Conservation (phyloP, 2,797 vertebrate genomes). For the Ctenopoma kingsleyae region DNA sequence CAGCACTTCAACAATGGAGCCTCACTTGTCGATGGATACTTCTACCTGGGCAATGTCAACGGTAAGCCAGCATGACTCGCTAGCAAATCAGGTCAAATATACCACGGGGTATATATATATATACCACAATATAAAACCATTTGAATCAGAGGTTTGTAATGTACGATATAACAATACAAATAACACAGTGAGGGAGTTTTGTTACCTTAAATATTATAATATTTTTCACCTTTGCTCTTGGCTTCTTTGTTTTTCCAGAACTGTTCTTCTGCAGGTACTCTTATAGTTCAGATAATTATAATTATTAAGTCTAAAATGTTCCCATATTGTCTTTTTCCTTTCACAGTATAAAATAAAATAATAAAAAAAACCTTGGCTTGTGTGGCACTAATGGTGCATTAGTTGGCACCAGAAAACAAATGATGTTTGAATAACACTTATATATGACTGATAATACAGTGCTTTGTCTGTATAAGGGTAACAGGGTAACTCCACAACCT, state of each 20-base stretch:
- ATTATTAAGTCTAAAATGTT: constrained; percentile 21
- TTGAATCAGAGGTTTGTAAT: background rate
- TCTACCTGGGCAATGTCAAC: constrained; percentile 89
- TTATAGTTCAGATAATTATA: constrained; percentile 12
- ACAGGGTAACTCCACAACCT: background rate
- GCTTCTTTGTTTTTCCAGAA: background rate
- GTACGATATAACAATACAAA: constrained; percentile 3
- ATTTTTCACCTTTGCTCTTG: background rate
- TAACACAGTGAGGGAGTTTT: background rate
- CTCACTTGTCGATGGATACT: constrained; percentile 92
- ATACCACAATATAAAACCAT: background rate
- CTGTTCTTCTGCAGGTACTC: background rate
- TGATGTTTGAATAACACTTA: constrained; percentile 24
- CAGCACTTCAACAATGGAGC: constrained; percentile 97
- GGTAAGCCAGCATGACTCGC: constrained; percentile 77
- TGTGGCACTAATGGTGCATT: constrained; percentile 42
- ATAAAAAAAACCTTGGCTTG: constrained; percentile 30
- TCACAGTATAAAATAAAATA: constrained; percentile 17
- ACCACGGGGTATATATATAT: background rate
- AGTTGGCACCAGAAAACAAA: constrained; percentile 29
- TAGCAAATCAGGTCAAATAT: background rate
- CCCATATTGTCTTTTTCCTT: constrained; percentile 9
- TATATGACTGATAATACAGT: constrained; percentile 5
- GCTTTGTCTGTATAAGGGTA: no score
- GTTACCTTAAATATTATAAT: background rate